Evolutionary conservation across 2,113 vertebrate species (phyloP), one percentile per base, ranked within the genome.

Genomic region (Myocastor coypus): DNA sequence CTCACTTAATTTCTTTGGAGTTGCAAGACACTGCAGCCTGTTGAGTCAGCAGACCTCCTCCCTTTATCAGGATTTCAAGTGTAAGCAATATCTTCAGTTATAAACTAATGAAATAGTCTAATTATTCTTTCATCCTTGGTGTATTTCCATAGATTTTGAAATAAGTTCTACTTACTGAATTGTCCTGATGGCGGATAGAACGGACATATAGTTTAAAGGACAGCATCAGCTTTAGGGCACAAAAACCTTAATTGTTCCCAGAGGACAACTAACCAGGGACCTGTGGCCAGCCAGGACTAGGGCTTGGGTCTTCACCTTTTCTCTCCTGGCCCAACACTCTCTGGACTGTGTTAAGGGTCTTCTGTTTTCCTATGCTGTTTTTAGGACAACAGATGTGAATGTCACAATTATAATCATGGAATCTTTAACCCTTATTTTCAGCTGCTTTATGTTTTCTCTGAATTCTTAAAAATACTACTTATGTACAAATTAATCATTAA

Each of bases 1-100:
- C 13, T 12, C 37, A 96, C 59, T 85, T 96, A 93, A 93, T 95
- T 97, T 98, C 97, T 97, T 94, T 95, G 97, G 93, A 92, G 97
- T 96, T 78, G 66, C 52, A 88, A 93, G 69, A 84, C 95, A 97
- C 91, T 87, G 66, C 68, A 22, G 92, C 97, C 97, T 96, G 96
- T 95, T 96, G 96, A 85, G 97, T 98, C 97, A 78, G 66, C 87
- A 92, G 11, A 92, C 87, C 89, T 8, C 55, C 34, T 61, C 93
- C 91, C 42, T 95, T 94, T 92, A 95, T 83, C 91, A 84, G 96
- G 96, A 98, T 97, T 96, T n/a, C 91, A 61, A 94, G 50, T 42
- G 90, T 57, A 82, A 87, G 34, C 32, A 85, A 52, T 69, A 40
- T 12, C 42, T 85, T 94, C 46, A 85, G 30, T 96, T 84, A 92